phyloP scores from a whole-genome alignment of 2,797 vertebrate species.

The Oreonectes daqikongensis region DNA sequence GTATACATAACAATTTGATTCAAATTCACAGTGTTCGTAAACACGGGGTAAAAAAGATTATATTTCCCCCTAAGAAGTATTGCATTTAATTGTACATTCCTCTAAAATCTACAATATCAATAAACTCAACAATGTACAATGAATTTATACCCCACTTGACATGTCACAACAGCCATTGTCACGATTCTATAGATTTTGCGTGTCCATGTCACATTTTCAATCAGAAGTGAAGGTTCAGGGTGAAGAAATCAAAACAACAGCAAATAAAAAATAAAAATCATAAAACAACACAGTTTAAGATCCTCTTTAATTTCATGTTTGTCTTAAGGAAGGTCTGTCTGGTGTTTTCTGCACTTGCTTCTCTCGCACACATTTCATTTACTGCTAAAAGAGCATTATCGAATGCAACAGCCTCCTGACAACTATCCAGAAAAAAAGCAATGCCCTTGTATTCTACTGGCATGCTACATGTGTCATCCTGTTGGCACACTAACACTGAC shows the following conservation, averaged over 20 bases:
- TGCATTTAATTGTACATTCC: too few relatives aligned
- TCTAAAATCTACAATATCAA: background rate
- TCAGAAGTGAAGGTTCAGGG: background rate
- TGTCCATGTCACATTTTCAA: background rate
- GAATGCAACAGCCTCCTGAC: slow-evolving; percentile 40
- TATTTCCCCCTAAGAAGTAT: too few relatives aligned
- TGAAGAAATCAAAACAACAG: background rate
- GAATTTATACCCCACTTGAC: background rate
- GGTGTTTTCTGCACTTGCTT: background rate
- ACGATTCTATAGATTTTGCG: background rate
- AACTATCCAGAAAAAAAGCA: slow-evolving; percentile 45
- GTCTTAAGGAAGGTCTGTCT: background rate
- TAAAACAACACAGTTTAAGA: slow-evolving; percentile 24
- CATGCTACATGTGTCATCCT: background rate
- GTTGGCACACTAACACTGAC: background rate
- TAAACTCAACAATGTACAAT: background rate
- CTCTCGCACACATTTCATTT: background rate
- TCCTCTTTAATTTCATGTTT: slow-evolving; percentile 16
- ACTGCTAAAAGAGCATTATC: slow-evolving; percentile 22
- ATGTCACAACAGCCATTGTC: background rate
- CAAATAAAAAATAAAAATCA: background rate
- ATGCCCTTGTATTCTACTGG: slow-evolving; percentile 38
- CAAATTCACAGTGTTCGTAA: too few relatives aligned
- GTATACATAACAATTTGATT: too few relatives aligned
- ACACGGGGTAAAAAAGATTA: too few relatives aligned